Evolutionary conservation across 1,140 invertebrate species (phyloP), one percentile per base, ranked within the genome.

Genomic region (Drosophila kepulauana): DNA sequence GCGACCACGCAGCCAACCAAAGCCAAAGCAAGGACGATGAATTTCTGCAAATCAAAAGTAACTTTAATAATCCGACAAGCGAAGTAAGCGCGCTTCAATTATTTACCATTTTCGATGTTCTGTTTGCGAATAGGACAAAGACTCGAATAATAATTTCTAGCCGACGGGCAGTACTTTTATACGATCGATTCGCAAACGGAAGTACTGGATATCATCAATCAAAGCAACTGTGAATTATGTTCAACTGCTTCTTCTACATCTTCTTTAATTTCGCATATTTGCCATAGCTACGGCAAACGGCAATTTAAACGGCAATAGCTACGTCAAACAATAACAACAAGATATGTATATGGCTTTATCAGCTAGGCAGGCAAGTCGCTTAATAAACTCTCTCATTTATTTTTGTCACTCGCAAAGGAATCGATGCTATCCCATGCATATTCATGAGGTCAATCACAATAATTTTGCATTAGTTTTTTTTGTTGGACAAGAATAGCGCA

Each of bases 181-280:
- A 88, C 74, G 54, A 66, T 35, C 33, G 28, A 11, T 41, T 13
- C 16, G 15, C 51, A 76, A 89, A 89, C 85, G 78, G 81, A 90
- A 89, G 86, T 79, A 67, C 52, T 79, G 75, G 62, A 75, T 63
- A 71, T 76, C 81, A 89, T 89, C 78, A 89, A 89, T 89, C 85
- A 89, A 56, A 64, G 30, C 52, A 58, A 58, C 73, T 13, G 45
- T 41, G 28, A 64, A 64, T 67, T 57, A 75, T 81, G 73, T 81
- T 59, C 58, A 58, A 46, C 41, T 54, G 51, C 51, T 54, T 62
- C 25, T 63, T 65, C 56, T 35, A 38, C 49, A 15, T 54, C 16
- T 33, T 30, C 33, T 52, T 51, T 63, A 15, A 15, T 48, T 45
- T 56, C 25, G 54, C 38, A 75, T 75, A 62, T 80, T 88, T 78